Evolutionary conservation across 2,113 vertebrate genomes (phyloP).

Genomic region (Esox niger): DNA sequence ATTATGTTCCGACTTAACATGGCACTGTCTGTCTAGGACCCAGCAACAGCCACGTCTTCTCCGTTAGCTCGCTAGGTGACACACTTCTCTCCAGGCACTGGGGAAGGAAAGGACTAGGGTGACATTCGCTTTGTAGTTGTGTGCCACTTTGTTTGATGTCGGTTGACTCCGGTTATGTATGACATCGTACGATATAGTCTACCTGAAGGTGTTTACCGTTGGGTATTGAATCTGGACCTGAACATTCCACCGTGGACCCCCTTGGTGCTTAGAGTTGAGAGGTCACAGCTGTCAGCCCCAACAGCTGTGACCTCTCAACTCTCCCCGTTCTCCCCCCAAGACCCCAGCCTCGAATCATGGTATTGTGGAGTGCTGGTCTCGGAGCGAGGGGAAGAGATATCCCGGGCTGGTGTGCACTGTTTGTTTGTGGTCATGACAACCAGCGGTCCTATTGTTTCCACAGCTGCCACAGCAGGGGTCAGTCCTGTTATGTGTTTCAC

Average conservation of each 20-base stretch:
- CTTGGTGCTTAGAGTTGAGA: too few species aligned
- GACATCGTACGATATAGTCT: background rate
- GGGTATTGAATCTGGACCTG: background rate
- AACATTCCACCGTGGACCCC: background rate
- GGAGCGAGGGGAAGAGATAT: too few species aligned
- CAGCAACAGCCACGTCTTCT: background rate
- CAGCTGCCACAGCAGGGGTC: slow-evolving; percentile 43
- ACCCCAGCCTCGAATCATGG: background rate
- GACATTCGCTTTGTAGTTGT: background rate
- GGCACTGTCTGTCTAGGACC: slow-evolving; percentile 23
- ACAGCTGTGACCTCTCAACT: background rate
- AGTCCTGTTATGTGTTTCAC: slow-evolving; percentile 37
- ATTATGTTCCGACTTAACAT: slow-evolving; percentile 46
- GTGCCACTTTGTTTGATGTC: background rate
- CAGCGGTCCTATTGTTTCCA: slow-evolving; percentile 43
- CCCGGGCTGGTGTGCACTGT: background rate
- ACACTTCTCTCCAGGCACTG: too few species aligned
- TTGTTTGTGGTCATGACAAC: slow-evolving; percentile 40
- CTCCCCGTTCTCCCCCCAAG: background rate
- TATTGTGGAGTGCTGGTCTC: too few species aligned
- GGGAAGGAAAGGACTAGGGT: background rate
- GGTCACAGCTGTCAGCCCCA: too few species aligned
- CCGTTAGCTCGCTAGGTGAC: too few species aligned
- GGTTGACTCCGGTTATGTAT: background rate
- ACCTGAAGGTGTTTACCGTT: background rate